phyloP scores from a whole-genome alignment of 2,888 invertebrate species.

The Leucophenga montana region DNA sequence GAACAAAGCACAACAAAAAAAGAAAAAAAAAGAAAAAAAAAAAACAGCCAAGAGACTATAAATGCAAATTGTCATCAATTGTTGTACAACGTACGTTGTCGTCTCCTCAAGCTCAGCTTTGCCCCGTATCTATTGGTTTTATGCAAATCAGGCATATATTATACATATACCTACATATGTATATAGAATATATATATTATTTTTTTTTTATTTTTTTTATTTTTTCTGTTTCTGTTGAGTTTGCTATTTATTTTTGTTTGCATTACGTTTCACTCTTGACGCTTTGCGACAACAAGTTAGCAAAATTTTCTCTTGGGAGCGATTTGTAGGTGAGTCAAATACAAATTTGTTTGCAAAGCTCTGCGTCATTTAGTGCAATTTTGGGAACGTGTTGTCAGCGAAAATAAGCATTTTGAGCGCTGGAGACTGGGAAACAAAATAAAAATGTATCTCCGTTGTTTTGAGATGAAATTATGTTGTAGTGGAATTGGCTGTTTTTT shows the following conservation, averaged over 20 bases:
- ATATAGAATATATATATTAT: not conserved
- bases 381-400: not conserved
- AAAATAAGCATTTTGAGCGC: not conserved
- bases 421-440: no score
- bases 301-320: not conserved
- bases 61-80: slow-evolving; percentile 46
- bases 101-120: no score
- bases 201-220: not conserved
- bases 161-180: slow-evolving; percentile 6
- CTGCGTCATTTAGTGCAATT: slow-evolving; percentile 17
- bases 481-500: no score
- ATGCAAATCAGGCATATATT: slow-evolving; percentile 48
- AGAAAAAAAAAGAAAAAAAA: no score
- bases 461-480: no score
- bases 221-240: slow-evolving; percentile 12
- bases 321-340: slow-evolving; percentile 10
- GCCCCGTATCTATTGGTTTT: slow-evolving; percentile 31
- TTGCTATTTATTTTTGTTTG: slow-evolving; percentile 4
- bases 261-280: slow-evolving; percentile 19
- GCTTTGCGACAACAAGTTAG: not conserved
- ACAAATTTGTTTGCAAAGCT: slow-evolving; percentile 1
- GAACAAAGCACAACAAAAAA: not conserved
- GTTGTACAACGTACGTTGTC: slow-evolving; percentile 31
- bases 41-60: not conserved
- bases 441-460: no score